Percentiles rank a stretch among this genome's conserved stretches.
Conservation (phyloP, 2,888 invertebrate species). For the Andrena minutula region DNA sequence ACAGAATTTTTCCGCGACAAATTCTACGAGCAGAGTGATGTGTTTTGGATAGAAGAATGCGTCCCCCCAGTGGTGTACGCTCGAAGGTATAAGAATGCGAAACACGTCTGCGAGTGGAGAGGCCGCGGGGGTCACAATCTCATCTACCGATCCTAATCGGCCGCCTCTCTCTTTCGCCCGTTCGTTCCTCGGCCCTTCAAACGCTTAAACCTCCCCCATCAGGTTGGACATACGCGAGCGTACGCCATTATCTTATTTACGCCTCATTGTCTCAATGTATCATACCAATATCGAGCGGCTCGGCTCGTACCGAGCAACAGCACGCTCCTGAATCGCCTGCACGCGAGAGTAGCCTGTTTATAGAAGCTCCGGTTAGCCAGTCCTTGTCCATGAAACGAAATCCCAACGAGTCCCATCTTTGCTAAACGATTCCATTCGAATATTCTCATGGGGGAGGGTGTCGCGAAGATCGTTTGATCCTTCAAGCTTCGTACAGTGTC, state of each 20-base stretch:
- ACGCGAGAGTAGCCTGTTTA: constrained; percentile 42
- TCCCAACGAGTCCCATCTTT: constrained; percentile 68
- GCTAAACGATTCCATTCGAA: not conserved
- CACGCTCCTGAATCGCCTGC: constrained; percentile 59
- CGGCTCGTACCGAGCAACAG: constrained; percentile 68
- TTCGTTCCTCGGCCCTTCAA: constrained; percentile 72
- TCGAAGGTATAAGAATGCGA: constrained; percentile 36
- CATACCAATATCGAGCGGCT: constrained; percentile 80
- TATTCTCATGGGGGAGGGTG: no score
- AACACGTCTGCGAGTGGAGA: constrained; percentile 79
- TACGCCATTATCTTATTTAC: constrained; percentile 84
- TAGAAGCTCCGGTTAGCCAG: not conserved
- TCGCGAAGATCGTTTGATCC: no score
- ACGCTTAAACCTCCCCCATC: constrained; percentile 69
- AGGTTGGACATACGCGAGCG: constrained; percentile 76
- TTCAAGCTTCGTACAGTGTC: no score
- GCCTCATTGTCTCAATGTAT: constrained; percentile 84
- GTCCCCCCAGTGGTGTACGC: not conserved
- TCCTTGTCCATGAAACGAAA: not conserved
- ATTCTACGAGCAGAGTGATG: not conserved
- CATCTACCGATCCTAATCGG: constrained; percentile 82
- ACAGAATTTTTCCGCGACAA: not conserved
- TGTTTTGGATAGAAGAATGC: not conserved
- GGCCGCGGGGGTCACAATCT: constrained; percentile 82
- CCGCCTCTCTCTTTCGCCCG: constrained; percentile 63